A percentile compares a stretch with the other conserved stretches of the same genome.
Evolutionary conservation across 1,140 invertebrate genomes (phyloP).

Genomic region (Drosophila novamexicana): DNA sequence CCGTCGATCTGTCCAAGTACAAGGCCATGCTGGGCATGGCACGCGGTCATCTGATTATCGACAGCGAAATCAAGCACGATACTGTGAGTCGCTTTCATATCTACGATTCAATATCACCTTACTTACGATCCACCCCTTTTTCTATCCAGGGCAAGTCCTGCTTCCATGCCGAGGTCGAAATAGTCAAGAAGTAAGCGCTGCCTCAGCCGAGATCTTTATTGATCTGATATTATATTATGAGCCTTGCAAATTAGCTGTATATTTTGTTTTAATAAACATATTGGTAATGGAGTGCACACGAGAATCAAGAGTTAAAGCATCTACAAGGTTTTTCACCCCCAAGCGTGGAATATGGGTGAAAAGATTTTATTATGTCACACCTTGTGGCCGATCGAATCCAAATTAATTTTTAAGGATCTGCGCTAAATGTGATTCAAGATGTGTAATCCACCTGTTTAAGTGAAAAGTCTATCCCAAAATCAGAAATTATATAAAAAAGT

Average conservation of each 20-base stretch:
- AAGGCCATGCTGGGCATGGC: constrained; percentile 79
- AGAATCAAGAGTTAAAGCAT: background rate
- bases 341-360: too few species aligned
- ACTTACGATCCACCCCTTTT: background rate
- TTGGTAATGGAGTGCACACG: constrained; percentile 60
- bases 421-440: too few species aligned
- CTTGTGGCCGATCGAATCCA: too few species aligned
- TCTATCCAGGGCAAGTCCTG: constrained; percentile 76
- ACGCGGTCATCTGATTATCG: constrained; percentile 70
- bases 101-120: background rate
- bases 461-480: too few species aligned
- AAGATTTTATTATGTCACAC: too few species aligned
- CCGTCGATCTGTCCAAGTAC: constrained; percentile 75
- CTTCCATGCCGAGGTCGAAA: constrained; percentile 75
- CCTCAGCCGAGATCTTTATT: background rate
- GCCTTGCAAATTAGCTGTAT: constrained; percentile 68
- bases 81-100: constrained; percentile 56
- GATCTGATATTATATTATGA: constrained; percentile 48
- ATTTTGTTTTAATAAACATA: constrained; percentile 52
- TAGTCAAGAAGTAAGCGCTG: constrained; percentile 62
- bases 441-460: too few species aligned
- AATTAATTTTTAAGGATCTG: too few species aligned
- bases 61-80: constrained; percentile 75
- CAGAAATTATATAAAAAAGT: too few species aligned
- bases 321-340: too few species aligned